These are phyloP conservation scores for Protosalanx chinensis DNA, from an alignment of 2,797 vertebrate species.

Conservation along the genomic window DNA sequence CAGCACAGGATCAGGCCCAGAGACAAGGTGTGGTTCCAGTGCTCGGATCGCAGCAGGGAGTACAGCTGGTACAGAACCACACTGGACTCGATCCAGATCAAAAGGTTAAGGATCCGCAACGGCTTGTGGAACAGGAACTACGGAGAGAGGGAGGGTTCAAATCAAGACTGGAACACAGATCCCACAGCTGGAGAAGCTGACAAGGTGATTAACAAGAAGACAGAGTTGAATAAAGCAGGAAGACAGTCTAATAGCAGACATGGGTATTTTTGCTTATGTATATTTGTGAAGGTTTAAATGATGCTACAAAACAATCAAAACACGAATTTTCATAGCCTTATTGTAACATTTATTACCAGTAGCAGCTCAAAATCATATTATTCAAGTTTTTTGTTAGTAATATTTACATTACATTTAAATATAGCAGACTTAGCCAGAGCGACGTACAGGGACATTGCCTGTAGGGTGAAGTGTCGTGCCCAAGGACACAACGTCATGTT, in stretches of 20 bases:
- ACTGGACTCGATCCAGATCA: constrained; percentile 94
- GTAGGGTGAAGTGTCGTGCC: too few species aligned
- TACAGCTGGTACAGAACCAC: constrained; percentile 97
- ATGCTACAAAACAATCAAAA: too few species aligned
- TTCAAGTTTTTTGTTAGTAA: too few species aligned
- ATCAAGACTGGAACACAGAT: not conserved
- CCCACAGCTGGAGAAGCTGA: not conserved
- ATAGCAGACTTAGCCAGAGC: too few species aligned
- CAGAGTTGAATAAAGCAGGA: not conserved
- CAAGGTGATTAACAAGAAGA: not conserved
- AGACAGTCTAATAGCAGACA: constrained; percentile 34
- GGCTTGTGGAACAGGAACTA: constrained; percentile 98
- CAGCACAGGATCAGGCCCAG: constrained; percentile 98
- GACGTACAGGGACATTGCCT: too few species aligned
- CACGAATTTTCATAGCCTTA: too few species aligned
- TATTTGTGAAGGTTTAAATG: too few species aligned
- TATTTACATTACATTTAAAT: too few species aligned
- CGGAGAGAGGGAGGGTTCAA: not conserved
- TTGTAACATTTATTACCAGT: too few species aligned
- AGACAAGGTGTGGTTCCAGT: constrained; percentile 98
- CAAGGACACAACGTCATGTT: too few species aligned
- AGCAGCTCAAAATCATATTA: too few species aligned
- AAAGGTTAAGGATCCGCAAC: constrained; percentile 95
- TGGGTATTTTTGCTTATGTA: too few species aligned
- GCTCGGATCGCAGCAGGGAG: constrained; percentile 95